These are phyloP conservation scores for Entomobrya multifasciata DNA, from an alignment of 2,888 invertebrate genomes.

Conservation along the genomic window DNA sequence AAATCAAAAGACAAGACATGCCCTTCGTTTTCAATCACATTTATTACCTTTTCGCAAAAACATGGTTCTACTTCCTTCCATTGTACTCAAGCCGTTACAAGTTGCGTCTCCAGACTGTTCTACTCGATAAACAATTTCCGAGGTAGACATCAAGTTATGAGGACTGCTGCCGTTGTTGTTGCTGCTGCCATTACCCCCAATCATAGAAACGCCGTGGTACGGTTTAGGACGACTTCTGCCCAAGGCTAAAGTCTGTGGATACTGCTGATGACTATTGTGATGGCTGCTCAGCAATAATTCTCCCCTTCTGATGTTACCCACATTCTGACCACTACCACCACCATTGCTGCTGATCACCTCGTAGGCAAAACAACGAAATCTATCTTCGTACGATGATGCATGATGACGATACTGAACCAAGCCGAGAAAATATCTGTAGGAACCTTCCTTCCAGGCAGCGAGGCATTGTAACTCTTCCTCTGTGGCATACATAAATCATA, in stretches of 20 bases:
- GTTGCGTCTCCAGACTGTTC: constrained; percentile 94
- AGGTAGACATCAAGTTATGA: constrained; percentile 48
- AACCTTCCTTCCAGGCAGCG: constrained; percentile 96
- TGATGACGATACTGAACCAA: constrained; percentile 91
- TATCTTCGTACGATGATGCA: constrained; percentile 91
- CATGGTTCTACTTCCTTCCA: constrained; percentile 92
- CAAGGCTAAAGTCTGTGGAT: constrained; percentile 80
- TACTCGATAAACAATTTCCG: constrained; percentile 86
- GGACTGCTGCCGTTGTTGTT: constrained; percentile 69
- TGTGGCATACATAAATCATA: constrained; percentile 80
- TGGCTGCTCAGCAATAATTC: constrained; percentile 51
- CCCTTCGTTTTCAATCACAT: neutral
- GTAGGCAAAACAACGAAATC: constrained; percentile 97
- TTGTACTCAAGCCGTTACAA: constrained; percentile 91
- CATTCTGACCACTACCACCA: constrained; percentile 80
- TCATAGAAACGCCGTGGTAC: constrained; percentile 76
- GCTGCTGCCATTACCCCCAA: constrained; percentile 78
- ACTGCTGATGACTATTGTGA: constrained; percentile 32
- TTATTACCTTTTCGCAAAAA: constrained; percentile 88
- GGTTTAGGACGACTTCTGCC: constrained; percentile 79
- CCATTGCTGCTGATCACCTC: constrained; percentile 84
- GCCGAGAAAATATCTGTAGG: constrained; percentile 93
- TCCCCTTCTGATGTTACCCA: constrained; percentile 69
- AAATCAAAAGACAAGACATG: neutral
- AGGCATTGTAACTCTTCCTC: constrained; percentile 95